phyloP scores from a whole-genome alignment of 1,140 invertebrate genomes.

The Cotesia vestalis region DNA sequence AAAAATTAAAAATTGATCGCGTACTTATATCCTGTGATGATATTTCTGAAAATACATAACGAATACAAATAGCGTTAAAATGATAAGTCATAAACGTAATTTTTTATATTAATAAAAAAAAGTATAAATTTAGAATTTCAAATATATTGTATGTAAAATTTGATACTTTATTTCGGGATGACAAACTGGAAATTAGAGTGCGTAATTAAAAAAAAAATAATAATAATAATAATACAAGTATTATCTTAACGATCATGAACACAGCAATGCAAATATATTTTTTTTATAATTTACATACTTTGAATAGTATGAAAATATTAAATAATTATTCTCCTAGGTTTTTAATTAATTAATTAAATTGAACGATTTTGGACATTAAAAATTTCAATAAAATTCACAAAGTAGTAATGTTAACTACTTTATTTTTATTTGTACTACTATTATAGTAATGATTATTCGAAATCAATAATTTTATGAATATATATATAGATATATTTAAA shows the following conservation, averaged over 20 bases:
- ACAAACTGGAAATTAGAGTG: conserved; percentile 34
- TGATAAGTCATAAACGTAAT: conserved; percentile 10
- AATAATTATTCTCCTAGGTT: no score
- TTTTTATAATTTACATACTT: no score
- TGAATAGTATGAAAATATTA: no score
- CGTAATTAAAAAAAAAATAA: conserved; percentile 57
- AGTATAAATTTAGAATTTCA: no score
- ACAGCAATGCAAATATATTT: no score
- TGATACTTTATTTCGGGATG: no score
- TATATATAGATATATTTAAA: conserved; percentile 40
- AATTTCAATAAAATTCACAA: no score
- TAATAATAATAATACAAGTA: conserved; percentile 41
- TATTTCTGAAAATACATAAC: conserved; percentile 40
- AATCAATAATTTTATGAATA: no score
- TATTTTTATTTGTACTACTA: conserved; percentile 45
- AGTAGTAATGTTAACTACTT: conserved; percentile 23
- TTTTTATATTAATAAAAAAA: conserved; percentile 39
- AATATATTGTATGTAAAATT: no score
- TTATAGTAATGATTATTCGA: conserved; percentile 50
- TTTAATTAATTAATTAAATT: no score
- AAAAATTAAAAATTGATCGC: conserved; percentile 38
- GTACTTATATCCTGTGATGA: conserved; percentile 61
- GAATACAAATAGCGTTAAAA: not conserved
- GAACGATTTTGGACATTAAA: no score
- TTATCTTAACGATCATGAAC: conserved; percentile 23